Evolutionary conservation across 2,888 invertebrate genomes (phyloP).

Genomic region (Electrophaes corylata): DNA sequence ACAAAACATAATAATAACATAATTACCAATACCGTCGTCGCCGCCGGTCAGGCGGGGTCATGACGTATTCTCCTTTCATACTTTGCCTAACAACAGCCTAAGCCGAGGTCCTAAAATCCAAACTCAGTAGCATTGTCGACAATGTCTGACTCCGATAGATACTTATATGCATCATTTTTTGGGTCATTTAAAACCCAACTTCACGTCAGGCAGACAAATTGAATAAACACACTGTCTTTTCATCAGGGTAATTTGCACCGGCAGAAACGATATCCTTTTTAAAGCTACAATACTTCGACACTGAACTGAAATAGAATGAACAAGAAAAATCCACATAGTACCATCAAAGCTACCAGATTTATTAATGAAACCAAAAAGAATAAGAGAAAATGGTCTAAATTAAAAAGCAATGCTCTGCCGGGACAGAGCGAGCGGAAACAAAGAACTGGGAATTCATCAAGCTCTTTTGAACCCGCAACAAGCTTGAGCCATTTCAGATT

Average conservation of each 20-base stretch:
- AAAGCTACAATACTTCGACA: neutral
- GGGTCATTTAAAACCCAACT: too few species aligned
- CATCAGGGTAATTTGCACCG: neutral
- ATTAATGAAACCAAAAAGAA: constrained; percentile 72
- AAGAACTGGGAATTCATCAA: constrained; percentile 80
- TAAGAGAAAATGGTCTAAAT: constrained; percentile 77
- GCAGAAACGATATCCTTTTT: neutral
- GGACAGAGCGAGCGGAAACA: constrained; percentile 79
- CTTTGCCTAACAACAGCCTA: too few species aligned
- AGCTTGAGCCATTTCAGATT: constrained; percentile 12
- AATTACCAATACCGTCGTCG: too few species aligned
- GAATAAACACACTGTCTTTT: too few species aligned
- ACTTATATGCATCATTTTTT: too few species aligned
- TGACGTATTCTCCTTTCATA: too few species aligned
- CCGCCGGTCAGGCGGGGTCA: too few species aligned
- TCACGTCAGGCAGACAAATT: too few species aligned
- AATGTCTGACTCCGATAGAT: too few species aligned
- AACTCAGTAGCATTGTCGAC: too few species aligned
- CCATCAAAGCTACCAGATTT: constrained; percentile 56
- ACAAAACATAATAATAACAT: too few species aligned
- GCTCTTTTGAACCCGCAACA: constrained; percentile 75
- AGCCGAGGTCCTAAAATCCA: too few species aligned
- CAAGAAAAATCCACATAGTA: neutral
- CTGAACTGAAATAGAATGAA: neutral
- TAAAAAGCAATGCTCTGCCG: constrained; percentile 82